A percentile compares a stretch with the other conserved stretches of the same genome.
Conservation (phyloP, 2,797 vertebrate genomes). For the Synaphobranchus kaupii region DNA sequence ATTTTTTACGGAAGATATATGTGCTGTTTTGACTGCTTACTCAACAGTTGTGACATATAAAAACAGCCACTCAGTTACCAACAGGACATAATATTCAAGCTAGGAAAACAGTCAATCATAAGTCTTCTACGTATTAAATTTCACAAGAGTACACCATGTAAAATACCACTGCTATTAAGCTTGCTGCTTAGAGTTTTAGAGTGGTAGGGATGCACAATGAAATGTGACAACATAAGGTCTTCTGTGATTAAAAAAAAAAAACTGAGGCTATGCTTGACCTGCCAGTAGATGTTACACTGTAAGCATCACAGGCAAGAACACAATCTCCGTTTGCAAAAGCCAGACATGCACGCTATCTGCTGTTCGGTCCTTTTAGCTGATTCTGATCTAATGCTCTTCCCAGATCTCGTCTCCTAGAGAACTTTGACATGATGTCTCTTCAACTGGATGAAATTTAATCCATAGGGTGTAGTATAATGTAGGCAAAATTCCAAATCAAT, state of each 20-base stretch:
- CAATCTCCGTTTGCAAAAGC: not conserved
- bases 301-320: not conserved
- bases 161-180: not conserved
- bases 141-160: not conserved
- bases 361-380: not conserved
- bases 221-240: constrained; percentile 7
- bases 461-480: not conserved
- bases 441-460: constrained; percentile 34
- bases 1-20: not conserved
- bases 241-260: constrained; percentile 7
- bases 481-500: not conserved
- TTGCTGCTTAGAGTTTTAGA: too few species aligned
- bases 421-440: constrained; percentile 29
- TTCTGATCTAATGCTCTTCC: constrained; percentile 12
- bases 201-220: constrained; percentile 9
- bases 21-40: not conserved
- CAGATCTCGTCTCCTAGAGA: constrained; percentile 26
- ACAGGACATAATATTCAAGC: not conserved
- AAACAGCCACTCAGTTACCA: not conserved
- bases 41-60: not conserved
- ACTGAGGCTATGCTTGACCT: constrained; percentile 38
- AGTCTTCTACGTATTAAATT: not conserved
- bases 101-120: not conserved
- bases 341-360: not conserved
- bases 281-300: constrained; percentile 24